Evolutionary conservation across 1,140 invertebrate species (phyloP).

Genomic region (Drosophila murphyi): DNA sequence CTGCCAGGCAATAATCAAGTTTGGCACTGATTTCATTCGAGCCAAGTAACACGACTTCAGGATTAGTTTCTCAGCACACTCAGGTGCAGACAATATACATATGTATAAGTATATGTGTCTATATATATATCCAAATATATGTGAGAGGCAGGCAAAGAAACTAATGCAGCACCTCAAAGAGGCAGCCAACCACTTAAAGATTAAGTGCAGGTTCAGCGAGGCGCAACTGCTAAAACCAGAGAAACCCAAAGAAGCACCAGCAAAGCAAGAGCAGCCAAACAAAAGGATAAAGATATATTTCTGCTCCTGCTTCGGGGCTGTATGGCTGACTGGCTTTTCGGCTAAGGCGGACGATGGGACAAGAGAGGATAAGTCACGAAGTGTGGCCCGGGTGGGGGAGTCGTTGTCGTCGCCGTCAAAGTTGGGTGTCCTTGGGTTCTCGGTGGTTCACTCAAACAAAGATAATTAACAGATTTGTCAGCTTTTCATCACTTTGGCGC

Average conservation of each 20-base stretch:
- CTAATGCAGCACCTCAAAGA: constrained; percentile 73
- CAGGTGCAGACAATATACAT: constrained; percentile 35
- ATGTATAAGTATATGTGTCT: neutral
- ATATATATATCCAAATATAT: constrained; percentile 6
- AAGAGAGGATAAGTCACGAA: no score
- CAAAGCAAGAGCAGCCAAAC: constrained; percentile 34
- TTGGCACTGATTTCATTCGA: constrained; percentile 73
- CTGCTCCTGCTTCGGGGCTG: constrained; percentile 3
- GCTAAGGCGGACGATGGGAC: neutral
- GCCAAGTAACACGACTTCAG: constrained; percentile 72
- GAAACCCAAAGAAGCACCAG: neutral
- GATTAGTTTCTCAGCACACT: constrained; percentile 63
- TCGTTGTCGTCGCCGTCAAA: neutral
- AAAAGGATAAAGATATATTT: constrained; percentile 58
- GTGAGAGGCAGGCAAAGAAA: neutral
- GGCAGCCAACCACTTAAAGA: constrained; percentile 80
- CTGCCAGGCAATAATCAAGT: constrained; percentile 74
- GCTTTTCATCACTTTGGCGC: constrained; percentile 77
- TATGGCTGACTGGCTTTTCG: constrained; percentile 13
- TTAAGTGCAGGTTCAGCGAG: constrained; percentile 78
- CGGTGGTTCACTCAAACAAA: constrained; percentile 74
- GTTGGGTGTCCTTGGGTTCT: constrained; percentile 10
- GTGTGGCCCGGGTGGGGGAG: neutral
- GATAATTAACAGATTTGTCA: constrained; percentile 83
- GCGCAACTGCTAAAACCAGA: constrained; percentile 55